These are phyloP conservation scores for Caenorhabditis angaria DNA, from an alignment of 2,888 invertebrate species.

Conservation along the genomic window DNA sequence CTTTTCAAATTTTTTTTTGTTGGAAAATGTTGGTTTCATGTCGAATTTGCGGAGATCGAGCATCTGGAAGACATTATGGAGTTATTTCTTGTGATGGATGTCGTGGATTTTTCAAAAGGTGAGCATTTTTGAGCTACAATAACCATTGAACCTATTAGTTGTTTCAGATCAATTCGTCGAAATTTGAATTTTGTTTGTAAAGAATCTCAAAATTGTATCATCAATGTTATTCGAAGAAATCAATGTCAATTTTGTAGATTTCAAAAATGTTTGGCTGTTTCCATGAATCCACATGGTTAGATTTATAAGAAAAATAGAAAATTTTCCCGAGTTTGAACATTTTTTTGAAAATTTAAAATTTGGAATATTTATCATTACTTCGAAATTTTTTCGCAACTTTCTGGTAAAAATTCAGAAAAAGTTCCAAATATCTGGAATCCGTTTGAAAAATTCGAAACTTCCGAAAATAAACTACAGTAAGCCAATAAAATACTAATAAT, in stretches of 20 bases:
- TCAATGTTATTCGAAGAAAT: constrained; percentile 89
- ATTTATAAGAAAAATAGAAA: no score
- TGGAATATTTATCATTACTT: no score
- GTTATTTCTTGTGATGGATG: constrained; percentile 76
- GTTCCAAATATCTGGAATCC: no score
- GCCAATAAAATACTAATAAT: no score
- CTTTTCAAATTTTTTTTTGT: background rate
- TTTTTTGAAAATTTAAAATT: constrained; percentile 2
- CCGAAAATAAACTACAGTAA: no score
- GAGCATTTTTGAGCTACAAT: background rate
- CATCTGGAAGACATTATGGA: constrained; percentile 72
- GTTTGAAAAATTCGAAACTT: no score
- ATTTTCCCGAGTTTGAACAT: background rate
- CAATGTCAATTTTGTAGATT: constrained; percentile 94
- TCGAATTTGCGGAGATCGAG: constrained; percentile 63
- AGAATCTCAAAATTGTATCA: constrained; percentile 85
- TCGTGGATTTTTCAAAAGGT: constrained; percentile 84
- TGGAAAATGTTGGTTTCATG: constrained; percentile 20
- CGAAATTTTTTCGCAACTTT: no score
- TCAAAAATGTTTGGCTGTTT: constrained; percentile 57
- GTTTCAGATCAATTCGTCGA: constrained; percentile 78
- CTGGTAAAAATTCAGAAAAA: no score
- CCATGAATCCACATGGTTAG: constrained; percentile 54
- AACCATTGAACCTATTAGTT: background rate
- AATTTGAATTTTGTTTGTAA: constrained; percentile 78